Base-by-base conservation (phyloP, 2,888 invertebrate species). In the Amaurobius ferox region DNA sequence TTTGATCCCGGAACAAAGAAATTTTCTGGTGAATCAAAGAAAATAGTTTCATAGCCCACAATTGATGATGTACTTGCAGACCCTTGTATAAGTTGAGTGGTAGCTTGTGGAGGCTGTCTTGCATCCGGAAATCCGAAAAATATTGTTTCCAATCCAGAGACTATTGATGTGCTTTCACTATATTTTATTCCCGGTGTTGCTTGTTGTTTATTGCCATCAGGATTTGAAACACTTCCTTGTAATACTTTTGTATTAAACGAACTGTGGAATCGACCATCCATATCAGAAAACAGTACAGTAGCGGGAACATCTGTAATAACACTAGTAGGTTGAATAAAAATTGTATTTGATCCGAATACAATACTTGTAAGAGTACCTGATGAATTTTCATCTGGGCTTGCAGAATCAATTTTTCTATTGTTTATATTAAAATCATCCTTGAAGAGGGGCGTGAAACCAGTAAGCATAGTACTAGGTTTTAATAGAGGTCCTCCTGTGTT, bases 91-190 rank as follows among this genome's bases (percentile, higher is more conserved):
- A 67, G 44, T 28, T 40, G 55, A 1, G 79, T 79, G 23, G 79
- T 86, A 0, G 62, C 48, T 23, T 73, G 70, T 32, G 86, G 86
- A 26, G 86, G 88, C 29, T 80, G 70, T 35, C 86, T 62, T 32
- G 72, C 88, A 70, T 83, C 79, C 0, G 87, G 87, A 5, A 85
- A 73, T 73, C 78, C 88, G 29, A 88, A 88, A 66, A 88, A 88
- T 68, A 88, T 87, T 5, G 88, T 88, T 61, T 88, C 87, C 6
- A 78, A 55, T 39, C 88, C 88, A 26, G 83, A 79, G 23, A 88
- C 88, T 9, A 88, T 29, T 11, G 86, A 83, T 16, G 88, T 88
- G 23, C 77, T 80, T 40, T 87, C 83, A 23, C 64, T 70, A 23
- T 32, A 5, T 11, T 26, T 11, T 29, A 85, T 78, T 0, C 39